Percentiles rank a stretch among this genome's conserved stretches.
These are phyloP conservation scores for Aleiodes testaceus DNA, from an alignment of 2,888 invertebrate species.

Conservation along the genomic window DNA sequence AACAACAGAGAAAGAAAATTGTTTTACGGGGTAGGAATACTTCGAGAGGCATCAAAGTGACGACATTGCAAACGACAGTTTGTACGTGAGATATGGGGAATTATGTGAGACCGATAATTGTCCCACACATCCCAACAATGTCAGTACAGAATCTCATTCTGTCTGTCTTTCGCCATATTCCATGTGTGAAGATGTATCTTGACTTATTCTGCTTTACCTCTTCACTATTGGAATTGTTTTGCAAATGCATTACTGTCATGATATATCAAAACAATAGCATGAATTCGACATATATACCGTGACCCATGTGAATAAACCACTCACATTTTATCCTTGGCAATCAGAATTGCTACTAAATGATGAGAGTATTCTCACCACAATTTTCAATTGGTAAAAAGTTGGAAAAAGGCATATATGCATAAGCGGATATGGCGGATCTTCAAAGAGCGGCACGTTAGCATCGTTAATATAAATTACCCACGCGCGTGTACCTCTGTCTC, in stretches of 20 bases:
- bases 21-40: not conserved
- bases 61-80: constrained; percentile 45
- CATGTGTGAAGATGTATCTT: constrained; percentile 8
- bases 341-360: constrained; percentile 52
- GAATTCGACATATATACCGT: no score
- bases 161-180: constrained; percentile 48
- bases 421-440: constrained; percentile 56
- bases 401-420: constrained; percentile 19
- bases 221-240: no score
- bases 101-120: constrained; percentile 63
- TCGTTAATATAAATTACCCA: constrained; percentile 60
- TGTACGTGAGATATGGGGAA: constrained; percentile 67
- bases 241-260: no score
- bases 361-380: constrained; percentile 67
- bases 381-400: constrained; percentile 49
- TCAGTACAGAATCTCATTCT: constrained; percentile 58
- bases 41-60: constrained; percentile 16
- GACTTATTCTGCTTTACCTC: no score
- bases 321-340: constrained; percentile 28
- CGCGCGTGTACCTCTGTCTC: constrained; percentile 27
- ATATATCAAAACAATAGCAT: no score
- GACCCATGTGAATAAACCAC: constrained; percentile 30
- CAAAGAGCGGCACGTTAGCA: constrained; percentile 56
- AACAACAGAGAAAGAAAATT: not conserved
- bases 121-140: constrained; percentile 66